Evolutionary conservation across 2,797 vertebrate species (phyloP).

Genomic region (Capromys pilorides): DNA sequence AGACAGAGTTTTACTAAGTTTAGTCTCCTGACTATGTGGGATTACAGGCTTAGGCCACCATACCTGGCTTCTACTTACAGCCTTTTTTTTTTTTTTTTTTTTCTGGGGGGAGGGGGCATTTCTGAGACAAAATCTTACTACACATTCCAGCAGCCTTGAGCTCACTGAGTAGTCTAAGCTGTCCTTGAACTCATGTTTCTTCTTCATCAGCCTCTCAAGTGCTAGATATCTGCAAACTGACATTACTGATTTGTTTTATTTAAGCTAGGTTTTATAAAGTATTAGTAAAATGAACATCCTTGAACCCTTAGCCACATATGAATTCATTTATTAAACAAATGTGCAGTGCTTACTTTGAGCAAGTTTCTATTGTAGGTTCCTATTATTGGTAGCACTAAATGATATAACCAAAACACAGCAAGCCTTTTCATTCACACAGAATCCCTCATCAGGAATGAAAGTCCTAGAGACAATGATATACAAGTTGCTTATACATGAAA

Average conservation of each 20-base stretch:
- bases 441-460: not conserved
- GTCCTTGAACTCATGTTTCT: not conserved
- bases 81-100: not conserved
- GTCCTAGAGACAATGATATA: not conserved
- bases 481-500: not conserved
- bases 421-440: constrained; percentile 13
- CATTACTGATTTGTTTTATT: constrained; percentile 9
- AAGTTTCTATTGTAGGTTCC: not conserved
- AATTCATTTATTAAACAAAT: constrained; percentile 56
- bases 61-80: not conserved
- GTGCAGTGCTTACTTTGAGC: not conserved
- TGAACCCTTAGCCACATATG: not conserved
- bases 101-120: not conserved
- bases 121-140: not conserved
- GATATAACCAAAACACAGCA: not conserved
- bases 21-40: not conserved
- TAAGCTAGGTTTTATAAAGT: constrained; percentile 26
- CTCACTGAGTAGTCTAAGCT: not conserved
- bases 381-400: constrained; percentile 3
- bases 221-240: not conserved
- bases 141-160: not conserved
- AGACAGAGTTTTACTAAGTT: not conserved
- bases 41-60: not conserved
- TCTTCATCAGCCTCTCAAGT: not conserved
- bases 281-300: constrained; percentile 45